phyloP scores from a whole-genome alignment of 1,140 invertebrate species.

The Halotydeus destructor region DNA sequence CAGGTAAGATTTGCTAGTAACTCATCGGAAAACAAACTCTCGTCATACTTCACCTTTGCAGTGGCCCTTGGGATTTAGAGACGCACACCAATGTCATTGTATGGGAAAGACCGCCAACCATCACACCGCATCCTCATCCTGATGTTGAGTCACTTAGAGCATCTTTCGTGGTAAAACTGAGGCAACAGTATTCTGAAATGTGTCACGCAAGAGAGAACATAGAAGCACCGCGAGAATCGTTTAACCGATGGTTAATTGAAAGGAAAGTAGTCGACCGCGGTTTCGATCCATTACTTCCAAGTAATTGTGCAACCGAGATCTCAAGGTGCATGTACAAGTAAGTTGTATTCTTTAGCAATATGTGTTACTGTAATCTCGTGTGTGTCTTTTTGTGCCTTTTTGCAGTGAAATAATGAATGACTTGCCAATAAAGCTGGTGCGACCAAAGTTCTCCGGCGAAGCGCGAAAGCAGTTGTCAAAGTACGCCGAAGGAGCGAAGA shows the following conservation, averaged over 20 bases:
- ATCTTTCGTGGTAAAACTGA: slow-evolving; percentile 51
- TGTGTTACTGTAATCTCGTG: too few species aligned
- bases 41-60: slow-evolving; percentile 19
- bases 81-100: slow-evolving; percentile 82
- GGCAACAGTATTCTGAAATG: slow-evolving; percentile 77
- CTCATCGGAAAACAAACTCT: neutral
- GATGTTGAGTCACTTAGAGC: slow-evolving; percentile 65
- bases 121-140: slow-evolving; percentile 68
- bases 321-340: slow-evolving; percentile 85
- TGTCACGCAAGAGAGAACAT: slow-evolving; percentile 82
- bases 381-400: too few species aligned
- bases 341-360: too few species aligned
- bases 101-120: slow-evolving; percentile 55
- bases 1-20: slow-evolving; percentile 7
- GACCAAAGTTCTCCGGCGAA: slow-evolving; percentile 84
- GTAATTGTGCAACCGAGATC: slow-evolving; percentile 72
- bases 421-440: slow-evolving; percentile 81
- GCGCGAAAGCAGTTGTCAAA: slow-evolving; percentile 82
- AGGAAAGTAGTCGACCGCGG: slow-evolving; percentile 63
- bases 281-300: slow-evolving; percentile 63
- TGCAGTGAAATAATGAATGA: slow-evolving; percentile 98
- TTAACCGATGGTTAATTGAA: slow-evolving; percentile 89
- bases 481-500: slow-evolving; percentile 89
- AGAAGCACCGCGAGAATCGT: slow-evolving; percentile 83
- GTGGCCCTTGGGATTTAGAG: slow-evolving; percentile 86